Evolutionary conservation across 1,140 invertebrate species (phyloP).

Genomic region (Anastrepha obliqua): DNA sequence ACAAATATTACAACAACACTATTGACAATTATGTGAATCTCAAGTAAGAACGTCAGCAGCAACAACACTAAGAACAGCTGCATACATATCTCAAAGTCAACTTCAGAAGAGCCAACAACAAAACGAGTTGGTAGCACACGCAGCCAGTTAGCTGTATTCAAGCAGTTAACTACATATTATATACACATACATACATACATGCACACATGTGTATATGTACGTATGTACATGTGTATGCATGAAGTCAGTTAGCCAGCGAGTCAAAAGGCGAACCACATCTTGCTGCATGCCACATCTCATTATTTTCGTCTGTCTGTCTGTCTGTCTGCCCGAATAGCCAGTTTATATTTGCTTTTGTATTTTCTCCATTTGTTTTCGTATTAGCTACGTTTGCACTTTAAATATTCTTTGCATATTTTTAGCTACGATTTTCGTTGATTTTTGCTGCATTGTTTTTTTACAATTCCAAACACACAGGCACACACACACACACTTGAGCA

Average conservation of each 20-base stretch:
- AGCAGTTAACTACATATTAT: neutral
- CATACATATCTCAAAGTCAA: neutral
- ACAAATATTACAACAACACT: conserved; percentile 10
- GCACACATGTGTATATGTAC: no score
- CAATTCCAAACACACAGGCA: neutral
- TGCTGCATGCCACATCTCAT: conserved; percentile 47
- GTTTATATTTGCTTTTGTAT: conserved; percentile 38
- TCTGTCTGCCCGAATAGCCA: conserved; percentile 11
- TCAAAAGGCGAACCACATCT: conserved; percentile 34
- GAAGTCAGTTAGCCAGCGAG: conserved; percentile 34
- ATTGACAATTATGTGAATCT: conserved; percentile 20
- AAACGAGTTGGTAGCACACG: conserved; percentile 45
- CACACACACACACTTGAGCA: neutral
- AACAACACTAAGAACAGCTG: conserved; percentile 17
- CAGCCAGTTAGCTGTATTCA: conserved; percentile 8
- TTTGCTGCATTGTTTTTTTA: conserved; percentile 22
- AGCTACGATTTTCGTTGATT: conserved; percentile 21
- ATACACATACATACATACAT: no score
- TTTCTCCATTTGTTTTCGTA: conserved; percentile 45
- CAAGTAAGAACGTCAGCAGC: conserved; percentile 38
- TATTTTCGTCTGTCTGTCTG: conserved; percentile 22
- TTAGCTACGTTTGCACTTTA: conserved; percentile 46
- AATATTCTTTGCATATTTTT: conserved; percentile 37
- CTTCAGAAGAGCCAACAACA: neutral
- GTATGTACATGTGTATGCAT: neutral